A percentile compares a stretch with the other conserved stretches of the same genome.
phyloP scores from a whole-genome alignment of 2,113 vertebrate species.

The Phyllopteryx taeniolatus region DNA sequence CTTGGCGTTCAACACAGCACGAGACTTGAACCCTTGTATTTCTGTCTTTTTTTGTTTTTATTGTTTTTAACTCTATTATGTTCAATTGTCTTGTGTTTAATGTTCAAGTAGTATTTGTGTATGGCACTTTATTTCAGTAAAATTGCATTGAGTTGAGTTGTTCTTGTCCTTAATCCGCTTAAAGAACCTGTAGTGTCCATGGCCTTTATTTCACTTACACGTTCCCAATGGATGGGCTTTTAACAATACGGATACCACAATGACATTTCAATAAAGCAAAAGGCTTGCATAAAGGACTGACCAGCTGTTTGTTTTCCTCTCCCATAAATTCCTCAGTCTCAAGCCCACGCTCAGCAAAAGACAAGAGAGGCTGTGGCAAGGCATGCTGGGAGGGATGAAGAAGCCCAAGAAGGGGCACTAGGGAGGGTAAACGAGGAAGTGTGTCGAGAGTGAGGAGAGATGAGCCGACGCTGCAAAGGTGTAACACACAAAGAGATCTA shows the following conservation, averaged over 20 bases:
- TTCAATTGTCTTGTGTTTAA: neutral
- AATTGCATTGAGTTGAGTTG: no score
- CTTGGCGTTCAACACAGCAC: no score
- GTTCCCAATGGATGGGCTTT: neutral
- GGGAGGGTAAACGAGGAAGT: constrained; percentile 33
- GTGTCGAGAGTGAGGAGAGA: constrained; percentile 57
- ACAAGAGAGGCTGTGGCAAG: constrained; percentile 44
- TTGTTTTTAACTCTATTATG: no score
- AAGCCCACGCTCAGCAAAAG: constrained; percentile 52
- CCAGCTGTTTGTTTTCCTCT: constrained; percentile 46
- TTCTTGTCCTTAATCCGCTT: no score
- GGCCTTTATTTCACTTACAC: no score
- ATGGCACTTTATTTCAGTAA: no score
- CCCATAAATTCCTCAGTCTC: constrained; percentile 42
- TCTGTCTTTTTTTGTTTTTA: no score
- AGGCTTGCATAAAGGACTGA: constrained; percentile 16
- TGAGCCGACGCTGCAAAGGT: constrained; percentile 47
- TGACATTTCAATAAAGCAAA: constrained; percentile 31
- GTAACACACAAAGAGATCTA: constrained; percentile 7
- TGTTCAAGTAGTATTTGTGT: neutral
- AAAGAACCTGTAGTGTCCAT: no score
- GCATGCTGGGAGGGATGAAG: constrained; percentile 38
- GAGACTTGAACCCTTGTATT: no score
- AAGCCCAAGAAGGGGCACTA: constrained; percentile 42
- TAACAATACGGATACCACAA: no score